Conservation (phyloP, 2,888 invertebrate genomes). For the Sminthurinus aureus region DNA sequence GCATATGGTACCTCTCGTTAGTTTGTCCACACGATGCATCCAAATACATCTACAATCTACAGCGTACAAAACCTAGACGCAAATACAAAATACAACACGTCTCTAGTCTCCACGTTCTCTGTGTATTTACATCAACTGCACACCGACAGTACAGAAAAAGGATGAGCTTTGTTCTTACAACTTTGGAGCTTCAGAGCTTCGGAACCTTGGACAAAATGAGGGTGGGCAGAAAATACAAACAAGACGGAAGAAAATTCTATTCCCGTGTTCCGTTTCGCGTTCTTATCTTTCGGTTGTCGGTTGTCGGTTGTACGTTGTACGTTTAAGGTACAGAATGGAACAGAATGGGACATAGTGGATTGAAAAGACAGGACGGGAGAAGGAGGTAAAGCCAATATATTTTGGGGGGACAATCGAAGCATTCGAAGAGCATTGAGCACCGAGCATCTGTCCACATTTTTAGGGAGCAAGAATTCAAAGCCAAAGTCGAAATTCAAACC, state of each 20-base stretch:
- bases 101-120: too few relatives aligned
- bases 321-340: too few relatives aligned
- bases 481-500: too few relatives aligned
- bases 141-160: neutral
- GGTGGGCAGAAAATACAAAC: neutral
- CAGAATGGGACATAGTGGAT: neutral
- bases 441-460: slow-evolving; percentile 45
- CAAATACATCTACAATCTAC: too few relatives aligned
- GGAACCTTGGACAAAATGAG: neutral
- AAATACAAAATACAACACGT: neutral
- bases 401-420: slow-evolving; percentile 21
- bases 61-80: neutral
- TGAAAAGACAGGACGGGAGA: neutral
- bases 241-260: neutral
- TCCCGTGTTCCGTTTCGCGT: too few relatives aligned
- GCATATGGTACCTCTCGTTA: slow-evolving; percentile 34
- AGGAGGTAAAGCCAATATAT: slow-evolving; percentile 12
- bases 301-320: too few relatives aligned
- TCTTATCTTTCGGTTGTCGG: too few relatives aligned
- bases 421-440: slow-evolving; percentile 24
- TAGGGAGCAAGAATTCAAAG: slow-evolving; percentile 5
- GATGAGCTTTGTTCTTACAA: neutral
- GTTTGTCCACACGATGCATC: neutral
- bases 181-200: too few relatives aligned
- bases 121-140: too few relatives aligned